Percentiles rank a stretch among this genome's conserved stretches.
Evolutionary conservation across 2,113 vertebrate species (phyloP).

Genomic region (Lipophrys pholis): DNA sequence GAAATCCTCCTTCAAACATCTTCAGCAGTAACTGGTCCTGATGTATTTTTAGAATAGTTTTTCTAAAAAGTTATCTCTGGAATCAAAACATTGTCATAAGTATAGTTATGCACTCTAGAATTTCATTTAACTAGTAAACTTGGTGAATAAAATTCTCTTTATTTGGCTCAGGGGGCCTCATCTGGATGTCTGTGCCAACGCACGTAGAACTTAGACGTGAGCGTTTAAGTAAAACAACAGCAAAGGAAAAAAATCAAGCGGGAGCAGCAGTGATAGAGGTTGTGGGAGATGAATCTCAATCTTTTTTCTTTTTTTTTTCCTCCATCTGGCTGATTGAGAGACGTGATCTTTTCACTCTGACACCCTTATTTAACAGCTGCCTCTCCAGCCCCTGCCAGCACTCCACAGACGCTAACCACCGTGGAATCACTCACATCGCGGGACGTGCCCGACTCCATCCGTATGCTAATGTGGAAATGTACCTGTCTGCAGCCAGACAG

Average conservation of each 20-base stretch:
- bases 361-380: conserved; percentile 38
- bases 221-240: conserved; percentile 1
- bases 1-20: background rate
- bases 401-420: conserved; percentile 32
- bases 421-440: conserved; percentile 25
- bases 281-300: conserved; percentile 21
- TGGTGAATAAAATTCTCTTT: background rate
- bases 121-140: background rate
- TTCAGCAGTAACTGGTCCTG: background rate
- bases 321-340: conserved; percentile 44
- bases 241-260: background rate
- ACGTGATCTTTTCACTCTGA: conserved; percentile 52
- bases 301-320: conserved; percentile 14
- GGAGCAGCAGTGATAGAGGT: conserved; percentile 14
- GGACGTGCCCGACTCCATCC: conserved; percentile 29
- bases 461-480: conserved; percentile 41
- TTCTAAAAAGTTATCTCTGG: background rate
- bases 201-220: background rate
- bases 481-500: conserved; percentile 38
- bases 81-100: background rate
- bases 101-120: background rate
- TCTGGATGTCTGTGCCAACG: background rate
- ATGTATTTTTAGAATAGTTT: background rate
- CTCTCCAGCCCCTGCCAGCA: background rate
- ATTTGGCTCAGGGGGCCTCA: too few species aligned